Evolutionary conservation across 64 coral and sea anemone genomes (phyloP).

Genomic region (Montipora foliosa): DNA sequence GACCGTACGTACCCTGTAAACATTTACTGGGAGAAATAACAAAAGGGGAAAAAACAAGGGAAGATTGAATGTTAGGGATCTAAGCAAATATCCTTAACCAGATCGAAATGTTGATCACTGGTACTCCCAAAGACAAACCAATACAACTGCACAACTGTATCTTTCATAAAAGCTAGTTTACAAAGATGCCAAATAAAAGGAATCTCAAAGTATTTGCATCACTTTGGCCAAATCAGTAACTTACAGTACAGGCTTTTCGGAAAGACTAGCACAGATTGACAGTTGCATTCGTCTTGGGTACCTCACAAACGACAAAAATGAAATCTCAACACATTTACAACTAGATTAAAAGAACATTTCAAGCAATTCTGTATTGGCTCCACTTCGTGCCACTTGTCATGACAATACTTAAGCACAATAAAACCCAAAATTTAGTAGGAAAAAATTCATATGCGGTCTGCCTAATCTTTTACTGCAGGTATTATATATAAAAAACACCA

Average conservation of each 20-base stretch:
- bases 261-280: not conserved
- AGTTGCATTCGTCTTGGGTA: not conserved
- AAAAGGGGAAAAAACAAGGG: slow-evolving; percentile 97
- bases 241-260: not conserved
- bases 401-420: no score
- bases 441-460: no score
- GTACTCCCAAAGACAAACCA: slow-evolving; percentile 21
- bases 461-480: not conserved
- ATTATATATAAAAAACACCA: not conserved
- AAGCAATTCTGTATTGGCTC: not conserved
- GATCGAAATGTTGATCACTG: slow-evolving; percentile 24
- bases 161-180: no score
- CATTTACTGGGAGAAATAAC: slow-evolving; percentile 95
- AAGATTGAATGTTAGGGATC: slow-evolving; percentile 78
- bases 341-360: slow-evolving; percentile 28
- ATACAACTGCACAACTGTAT: not conserved
- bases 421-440: not conserved
- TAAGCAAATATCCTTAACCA: not conserved
- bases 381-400: not conserved
- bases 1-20: slow-evolving; percentile 85
- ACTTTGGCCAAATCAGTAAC: no score
- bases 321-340: not conserved
- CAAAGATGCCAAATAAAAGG: no score
- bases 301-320: not conserved
- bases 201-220: no score